phyloP scores from a whole-genome alignment of 1,140 invertebrate species.

The Sycophaga agraensis region DNA sequence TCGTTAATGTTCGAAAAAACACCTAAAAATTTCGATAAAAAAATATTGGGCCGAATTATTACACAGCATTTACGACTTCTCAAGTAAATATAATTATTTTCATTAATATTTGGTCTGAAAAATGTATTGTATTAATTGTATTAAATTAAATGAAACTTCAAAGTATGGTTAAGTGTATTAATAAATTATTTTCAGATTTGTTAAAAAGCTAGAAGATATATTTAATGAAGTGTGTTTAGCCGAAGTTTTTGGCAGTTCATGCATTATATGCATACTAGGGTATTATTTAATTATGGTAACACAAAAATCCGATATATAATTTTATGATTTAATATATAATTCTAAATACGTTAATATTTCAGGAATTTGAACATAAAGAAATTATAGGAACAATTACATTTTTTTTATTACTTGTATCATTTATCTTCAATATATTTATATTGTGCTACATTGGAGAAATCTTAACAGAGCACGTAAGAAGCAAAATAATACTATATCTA shows the following conservation, averaged over 20 bases:
- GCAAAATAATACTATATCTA: too few relatives aligned
- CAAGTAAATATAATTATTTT: slow-evolving; percentile 22
- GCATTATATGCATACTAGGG: slow-evolving; percentile 35
- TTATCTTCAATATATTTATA: slow-evolving; percentile 32
- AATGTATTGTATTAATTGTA: not conserved
- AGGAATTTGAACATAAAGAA: slow-evolving; percentile 34
- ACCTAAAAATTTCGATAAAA: not conserved
- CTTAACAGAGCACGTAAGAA: slow-evolving; percentile 25
- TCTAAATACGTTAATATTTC: too few relatives aligned
- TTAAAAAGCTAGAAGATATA: slow-evolving; percentile 30
- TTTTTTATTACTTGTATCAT: slow-evolving; percentile 14
- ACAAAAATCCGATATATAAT: too few relatives aligned
- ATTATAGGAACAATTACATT: slow-evolving; percentile 7
- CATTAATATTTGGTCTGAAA: not conserved
- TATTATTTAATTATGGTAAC: slow-evolving; percentile 35
- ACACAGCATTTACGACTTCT: slow-evolving; percentile 18
- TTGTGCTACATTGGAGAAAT: slow-evolving; percentile 33
- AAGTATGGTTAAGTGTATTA: not conserved
- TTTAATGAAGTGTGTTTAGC: slow-evolving; percentile 35
- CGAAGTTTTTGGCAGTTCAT: slow-evolving; percentile 34
- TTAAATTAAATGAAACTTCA: not conserved
- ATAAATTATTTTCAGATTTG: slow-evolving; percentile 30
- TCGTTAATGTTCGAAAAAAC: slow-evolving; percentile 26
- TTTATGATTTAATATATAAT: too few relatives aligned
- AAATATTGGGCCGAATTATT: not conserved